Conservation (phyloP, 1,140 invertebrate genomes). For the Drosophila murphyi region DNA sequence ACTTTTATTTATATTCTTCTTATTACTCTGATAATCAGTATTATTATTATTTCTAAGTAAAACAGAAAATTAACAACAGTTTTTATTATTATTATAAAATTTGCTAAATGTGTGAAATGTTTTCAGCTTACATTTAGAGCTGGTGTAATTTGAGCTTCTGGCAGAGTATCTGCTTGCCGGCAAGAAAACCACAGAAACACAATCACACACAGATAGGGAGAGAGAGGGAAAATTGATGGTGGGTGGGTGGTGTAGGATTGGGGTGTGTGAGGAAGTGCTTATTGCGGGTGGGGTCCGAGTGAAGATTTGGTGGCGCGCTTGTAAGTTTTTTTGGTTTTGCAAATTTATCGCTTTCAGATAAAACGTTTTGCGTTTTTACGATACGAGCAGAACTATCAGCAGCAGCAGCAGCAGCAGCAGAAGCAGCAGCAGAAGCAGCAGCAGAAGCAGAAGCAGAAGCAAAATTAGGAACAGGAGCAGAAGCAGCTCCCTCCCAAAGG, state of each 20-base stretch:
- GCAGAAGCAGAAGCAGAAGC: background rate
- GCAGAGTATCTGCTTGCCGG: conserved; percentile 9
- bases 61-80: too few relatives aligned
- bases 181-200: conserved; percentile 1
- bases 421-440: background rate
- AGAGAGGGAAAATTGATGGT: conserved; percentile 29
- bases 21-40: too few relatives aligned
- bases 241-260: conserved; percentile 3
- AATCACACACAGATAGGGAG: too few relatives aligned
- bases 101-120: background rate
- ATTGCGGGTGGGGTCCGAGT: conserved; percentile 24
- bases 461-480: background rate
- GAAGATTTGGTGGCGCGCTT: conserved; percentile 48
- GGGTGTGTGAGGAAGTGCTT: background rate
- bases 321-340: conserved; percentile 68
- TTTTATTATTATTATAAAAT: too few relatives aligned
- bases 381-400: conserved; percentile 54
- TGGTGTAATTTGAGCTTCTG: background rate
- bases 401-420: background rate
- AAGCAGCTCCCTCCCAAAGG: background rate
- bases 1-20: too few relatives aligned
- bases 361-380: conserved; percentile 82
- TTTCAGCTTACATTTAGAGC: background rate
- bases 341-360: conserved; percentile 83
- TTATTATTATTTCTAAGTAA: too few relatives aligned